Percentiles rank a stretch among this genome's conserved stretches.
Conservation (phyloP, 2,113 vertebrate genomes). For the Glaucomys volans region DNA sequence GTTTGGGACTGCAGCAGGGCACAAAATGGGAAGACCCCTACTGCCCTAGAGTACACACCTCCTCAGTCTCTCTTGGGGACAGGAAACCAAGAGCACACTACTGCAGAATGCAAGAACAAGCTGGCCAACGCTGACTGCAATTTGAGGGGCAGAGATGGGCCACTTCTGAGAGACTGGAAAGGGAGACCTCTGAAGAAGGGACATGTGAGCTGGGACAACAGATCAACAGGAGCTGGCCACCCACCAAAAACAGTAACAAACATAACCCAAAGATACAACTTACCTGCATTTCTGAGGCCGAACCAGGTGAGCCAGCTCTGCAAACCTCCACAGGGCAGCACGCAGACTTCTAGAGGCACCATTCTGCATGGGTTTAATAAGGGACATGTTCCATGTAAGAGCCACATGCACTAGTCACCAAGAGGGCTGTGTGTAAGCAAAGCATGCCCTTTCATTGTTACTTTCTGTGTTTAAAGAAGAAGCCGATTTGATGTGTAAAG, state of each 20-base stretch:
- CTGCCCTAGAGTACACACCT: rapidly evolving
- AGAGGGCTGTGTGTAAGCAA: background rate
- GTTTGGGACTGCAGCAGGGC: background rate
- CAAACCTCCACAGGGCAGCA: slow-evolving; percentile 98
- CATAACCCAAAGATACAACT: background rate
- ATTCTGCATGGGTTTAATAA: slow-evolving; percentile 87
- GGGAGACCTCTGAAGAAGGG: background rate
- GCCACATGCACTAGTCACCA: background rate
- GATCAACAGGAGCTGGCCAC: background rate
- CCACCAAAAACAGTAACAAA: background rate
- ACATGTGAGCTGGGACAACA: rapidly evolving
- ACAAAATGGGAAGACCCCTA: background rate
- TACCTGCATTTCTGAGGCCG: slow-evolving; percentile 99
- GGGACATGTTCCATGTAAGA: background rate
- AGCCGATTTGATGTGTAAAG: background rate
- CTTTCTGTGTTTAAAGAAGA: background rate
- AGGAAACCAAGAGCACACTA: background rate
- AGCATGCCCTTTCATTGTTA: background rate
- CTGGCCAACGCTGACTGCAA: rapidly evolving
- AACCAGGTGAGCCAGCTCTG: slow-evolving; percentile 97
- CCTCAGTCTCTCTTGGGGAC: rapidly evolving
- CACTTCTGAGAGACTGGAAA: background rate
- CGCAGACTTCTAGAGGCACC: slow-evolving; percentile 96
- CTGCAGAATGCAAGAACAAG: rapidly evolving
- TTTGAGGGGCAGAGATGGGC: rapidly evolving